Evolutionary conservation across 2,888 invertebrate genomes (phyloP).

Genomic region (Philereme vetulata): DNA sequence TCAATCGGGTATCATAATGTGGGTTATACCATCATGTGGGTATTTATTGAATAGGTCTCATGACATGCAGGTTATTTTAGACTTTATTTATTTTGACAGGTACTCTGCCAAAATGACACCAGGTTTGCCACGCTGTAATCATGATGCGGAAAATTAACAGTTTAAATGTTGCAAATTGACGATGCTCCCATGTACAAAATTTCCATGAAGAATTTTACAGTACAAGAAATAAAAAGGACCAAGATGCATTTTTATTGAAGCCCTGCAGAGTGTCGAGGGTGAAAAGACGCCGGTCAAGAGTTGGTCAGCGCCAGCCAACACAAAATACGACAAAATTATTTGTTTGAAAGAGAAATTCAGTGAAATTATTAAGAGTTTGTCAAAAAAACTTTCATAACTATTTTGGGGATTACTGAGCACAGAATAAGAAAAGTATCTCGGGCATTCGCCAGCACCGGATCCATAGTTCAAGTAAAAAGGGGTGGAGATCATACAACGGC

Average conservation of each 20-base stretch:
- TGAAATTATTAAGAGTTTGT: constrained; percentile 29
- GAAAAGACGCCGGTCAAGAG: constrained; percentile 29
- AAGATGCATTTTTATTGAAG: constrained; percentile 33
- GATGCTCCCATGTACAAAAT: constrained; percentile 8
- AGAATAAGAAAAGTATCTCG: constrained; percentile 31
- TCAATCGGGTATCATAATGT: too few relatives aligned
- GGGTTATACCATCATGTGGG: too few relatives aligned
- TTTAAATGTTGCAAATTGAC: constrained; percentile 24
- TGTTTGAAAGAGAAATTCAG: constrained; percentile 24
- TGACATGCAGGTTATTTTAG: too few relatives aligned
- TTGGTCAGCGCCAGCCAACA: constrained; percentile 29
- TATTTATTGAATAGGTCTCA: too few relatives aligned
- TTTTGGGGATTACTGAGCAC: constrained; percentile 27
- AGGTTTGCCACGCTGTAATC: constrained; percentile 25
- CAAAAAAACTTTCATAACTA: constrained; percentile 27
- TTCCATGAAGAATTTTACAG: constrained; percentile 30
- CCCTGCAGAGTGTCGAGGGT: constrained; percentile 20
- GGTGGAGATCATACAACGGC: constrained; percentile 36
- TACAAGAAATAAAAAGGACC: constrained; percentile 33
- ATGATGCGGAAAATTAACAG: constrained; percentile 22
- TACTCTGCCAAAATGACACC: constrained; percentile 26
- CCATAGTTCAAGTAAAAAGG: constrained; percentile 32
- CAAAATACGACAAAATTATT: constrained; percentile 28
- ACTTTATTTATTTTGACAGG: constrained; percentile 23
- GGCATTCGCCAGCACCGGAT: constrained; percentile 32